Conservation (phyloP, 2,113 vertebrate genomes). For the Dissostichus mawsoni region DNA sequence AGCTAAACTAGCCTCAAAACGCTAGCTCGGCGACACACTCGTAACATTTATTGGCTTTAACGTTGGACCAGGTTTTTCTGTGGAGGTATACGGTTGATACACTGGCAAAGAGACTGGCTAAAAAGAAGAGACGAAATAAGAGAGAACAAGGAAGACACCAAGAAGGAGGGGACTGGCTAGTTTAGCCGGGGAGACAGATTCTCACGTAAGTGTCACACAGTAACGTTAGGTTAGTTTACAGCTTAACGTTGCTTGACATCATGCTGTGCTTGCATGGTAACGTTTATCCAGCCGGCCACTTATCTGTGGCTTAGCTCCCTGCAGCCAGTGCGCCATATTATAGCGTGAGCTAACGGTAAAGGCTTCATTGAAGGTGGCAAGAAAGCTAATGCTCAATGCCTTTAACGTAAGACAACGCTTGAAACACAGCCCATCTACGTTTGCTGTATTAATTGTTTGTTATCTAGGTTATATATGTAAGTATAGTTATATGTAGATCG, state of each 20-base stretch:
- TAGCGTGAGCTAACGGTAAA: slow-evolving; percentile 45
- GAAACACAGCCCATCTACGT: neutral
- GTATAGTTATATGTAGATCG: neutral
- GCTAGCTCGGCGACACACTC: slow-evolving; percentile 42
- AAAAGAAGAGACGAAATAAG: slow-evolving; percentile 75
- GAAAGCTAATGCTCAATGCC: slow-evolving; percentile 37
- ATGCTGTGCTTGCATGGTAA: slow-evolving; percentile 44
- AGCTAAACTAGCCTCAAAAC: neutral
- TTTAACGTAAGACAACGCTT: slow-evolving; percentile 34
- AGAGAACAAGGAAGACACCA: slow-evolving; percentile 67
- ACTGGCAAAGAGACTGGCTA: slow-evolving; percentile 66
- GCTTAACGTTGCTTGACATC: slow-evolving; percentile 37
- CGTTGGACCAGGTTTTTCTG: slow-evolving; percentile 44
- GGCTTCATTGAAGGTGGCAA: slow-evolving; percentile 48
- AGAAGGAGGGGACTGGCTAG: slow-evolving; percentile 76
- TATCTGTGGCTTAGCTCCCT: slow-evolving; percentile 40
- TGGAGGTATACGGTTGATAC: slow-evolving; percentile 60
- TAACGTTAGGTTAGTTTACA: slow-evolving; percentile 12
- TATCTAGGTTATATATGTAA: neutral
- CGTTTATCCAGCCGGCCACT: slow-evolving; percentile 40
- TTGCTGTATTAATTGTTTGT: neutral
- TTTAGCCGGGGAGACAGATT: slow-evolving; percentile 74
- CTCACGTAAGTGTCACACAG: slow-evolving; percentile 73
- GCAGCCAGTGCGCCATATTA: slow-evolving; percentile 43
- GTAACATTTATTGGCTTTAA: slow-evolving; percentile 32